Base-by-base conservation (phyloP, 2,888 invertebrate genomes). In the Crocallis elinguaria region DNA sequence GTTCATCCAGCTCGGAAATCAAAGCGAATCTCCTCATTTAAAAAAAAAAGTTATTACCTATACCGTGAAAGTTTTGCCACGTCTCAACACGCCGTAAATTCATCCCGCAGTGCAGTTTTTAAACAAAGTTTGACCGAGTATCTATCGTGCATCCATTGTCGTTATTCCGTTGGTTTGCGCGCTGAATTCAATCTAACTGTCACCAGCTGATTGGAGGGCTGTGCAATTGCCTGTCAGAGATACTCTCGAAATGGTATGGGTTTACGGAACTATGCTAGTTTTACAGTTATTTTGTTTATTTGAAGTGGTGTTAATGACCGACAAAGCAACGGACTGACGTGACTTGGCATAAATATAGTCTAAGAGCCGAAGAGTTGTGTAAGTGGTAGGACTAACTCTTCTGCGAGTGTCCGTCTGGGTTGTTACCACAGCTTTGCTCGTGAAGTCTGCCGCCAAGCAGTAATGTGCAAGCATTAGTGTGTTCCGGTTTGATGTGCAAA, bases 181-280 rank as follows among this genome's bases (percentile, higher is more conserved):
- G 75, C 75, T 69, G 77, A 67, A 80, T 81, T 73, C 81, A 79
- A 79, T 83, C 77, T 73, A 77, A 67, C 80, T 82, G 83, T 80
- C 83, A 80, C 77, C 70, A 67, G 50, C 69, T 79, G 81, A 83
- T 83, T 81, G 82, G 79, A 76, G 68, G 64, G 61, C 67, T 58
- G 66, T 71, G 68, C 46, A 32, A 43, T 57, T 53, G 50, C 46
- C 57, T 63, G 61, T 58, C 57, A 56, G 46, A 45, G 37, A 37
- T 37, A 45, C 17, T 14, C 17, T 33, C 27, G 27, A 27, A 41
- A 23, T 17, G 11, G 25, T 25, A 11, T 16, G 23, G n/a, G 12
- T 14, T 33, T 19, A 11, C 13, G 1, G 19, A 19, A 1, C 4
- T n/a, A 14, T 32, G 12, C 3, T 19, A 13, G 27, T 21, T 43